Percentiles rank a stretch among this genome's conserved stretches.
Evolutionary conservation across 92 coral and sea anemone species (phyloP).

Genomic region (Zoanthus gigantus): DNA sequence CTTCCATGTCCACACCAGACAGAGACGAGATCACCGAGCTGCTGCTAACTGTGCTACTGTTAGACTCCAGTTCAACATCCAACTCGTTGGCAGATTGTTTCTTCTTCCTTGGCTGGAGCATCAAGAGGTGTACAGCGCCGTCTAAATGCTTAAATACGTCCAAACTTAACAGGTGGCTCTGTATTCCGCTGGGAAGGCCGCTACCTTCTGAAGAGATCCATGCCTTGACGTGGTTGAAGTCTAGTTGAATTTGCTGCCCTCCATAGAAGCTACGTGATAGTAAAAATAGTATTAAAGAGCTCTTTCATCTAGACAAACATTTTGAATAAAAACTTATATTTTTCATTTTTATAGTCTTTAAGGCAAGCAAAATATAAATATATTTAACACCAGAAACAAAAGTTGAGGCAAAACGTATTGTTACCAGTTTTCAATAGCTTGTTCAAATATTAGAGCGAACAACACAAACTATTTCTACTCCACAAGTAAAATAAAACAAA

Average conservation of each 20-base stretch:
- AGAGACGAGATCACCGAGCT: conserved; percentile 91
- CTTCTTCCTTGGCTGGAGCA: conserved; percentile 97
- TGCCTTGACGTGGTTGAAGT: conserved; percentile 89
- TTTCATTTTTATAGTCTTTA: not conserved
- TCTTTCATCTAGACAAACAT: not conserved
- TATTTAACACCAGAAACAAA: too few species aligned
- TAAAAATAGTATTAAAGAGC: not conserved
- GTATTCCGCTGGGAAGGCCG: conserved; percentile 69
- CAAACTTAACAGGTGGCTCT: conserved; percentile 80
- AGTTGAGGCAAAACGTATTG: not conserved
- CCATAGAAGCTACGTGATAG: conserved; percentile 81
- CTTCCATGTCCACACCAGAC: conserved; percentile 93
- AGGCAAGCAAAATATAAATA: not conserved
- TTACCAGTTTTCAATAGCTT: not conserved
- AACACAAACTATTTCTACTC: not conserved
- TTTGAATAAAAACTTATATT: too few species aligned
- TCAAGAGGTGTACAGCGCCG: conserved; percentile 84
- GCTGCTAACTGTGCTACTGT: conserved; percentile 91
- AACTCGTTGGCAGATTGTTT: conserved; percentile 70
- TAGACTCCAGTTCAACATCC: conserved; percentile 94
- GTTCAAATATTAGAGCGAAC: not conserved
- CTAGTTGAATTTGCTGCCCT: conserved; percentile 94
- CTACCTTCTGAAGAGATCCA: conserved; percentile 95
- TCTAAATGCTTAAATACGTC: conserved; percentile 90
- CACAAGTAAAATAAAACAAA: not conserved